Conservation (phyloP, 2,888 invertebrate genomes). For the Lamellibrachia satsuma region DNA sequence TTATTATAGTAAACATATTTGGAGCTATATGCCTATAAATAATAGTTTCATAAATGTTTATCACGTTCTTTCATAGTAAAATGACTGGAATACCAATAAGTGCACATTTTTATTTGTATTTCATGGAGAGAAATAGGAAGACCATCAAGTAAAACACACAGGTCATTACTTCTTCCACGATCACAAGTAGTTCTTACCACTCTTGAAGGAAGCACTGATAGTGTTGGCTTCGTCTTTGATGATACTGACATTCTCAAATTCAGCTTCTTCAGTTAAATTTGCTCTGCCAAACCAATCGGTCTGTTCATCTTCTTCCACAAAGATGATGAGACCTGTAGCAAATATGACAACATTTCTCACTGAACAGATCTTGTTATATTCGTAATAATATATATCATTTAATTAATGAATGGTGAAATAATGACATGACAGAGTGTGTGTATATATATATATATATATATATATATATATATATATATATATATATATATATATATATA, state of each 20-base stretch:
- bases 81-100: too few species aligned
- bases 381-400: not conserved
- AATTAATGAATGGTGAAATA: not conserved
- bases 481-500: not conserved
- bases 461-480: not conserved
- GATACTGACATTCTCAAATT: conserved; percentile 18
- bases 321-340: not conserved
- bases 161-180: not conserved
- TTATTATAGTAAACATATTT: too few species aligned
- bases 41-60: too few species aligned
- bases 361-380: not conserved
- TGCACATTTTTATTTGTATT: too few species aligned
- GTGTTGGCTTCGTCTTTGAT: not conserved
- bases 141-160: too few species aligned
- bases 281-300: conserved; percentile 14
- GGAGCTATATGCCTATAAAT: too few species aligned
- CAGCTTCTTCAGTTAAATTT: not conserved
- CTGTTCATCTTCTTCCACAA: not conserved
- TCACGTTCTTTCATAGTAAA: too few species aligned
- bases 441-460: too few species aligned
- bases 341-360: not conserved
- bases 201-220: conserved; percentile 4
- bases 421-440: too few species aligned
- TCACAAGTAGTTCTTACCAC: not conserved
- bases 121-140: too few species aligned